Percentiles rank a stretch among this genome's conserved stretches.
Conservation (phyloP, 2,113 vertebrate genomes). For the Perca flavescens region DNA sequence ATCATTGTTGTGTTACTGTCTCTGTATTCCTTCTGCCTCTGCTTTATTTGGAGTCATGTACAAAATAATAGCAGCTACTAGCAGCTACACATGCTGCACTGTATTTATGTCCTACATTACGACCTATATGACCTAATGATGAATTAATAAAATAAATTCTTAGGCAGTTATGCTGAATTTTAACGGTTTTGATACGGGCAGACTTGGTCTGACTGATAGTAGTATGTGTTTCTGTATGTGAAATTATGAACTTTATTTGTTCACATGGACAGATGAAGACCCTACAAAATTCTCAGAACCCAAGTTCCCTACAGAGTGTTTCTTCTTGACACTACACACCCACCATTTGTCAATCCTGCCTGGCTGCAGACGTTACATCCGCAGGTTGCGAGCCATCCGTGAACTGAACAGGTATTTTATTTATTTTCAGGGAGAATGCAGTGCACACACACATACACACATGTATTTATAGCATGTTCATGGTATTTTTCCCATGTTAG, state of each 20-base stretch:
- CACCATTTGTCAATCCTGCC: constrained; percentile 97
- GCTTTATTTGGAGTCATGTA: background rate
- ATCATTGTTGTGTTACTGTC: background rate
- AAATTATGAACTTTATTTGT: constrained; percentile 14
- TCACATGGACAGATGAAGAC: constrained; percentile 85
- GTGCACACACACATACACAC: background rate
- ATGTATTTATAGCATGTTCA: background rate
- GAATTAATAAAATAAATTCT: background rate
- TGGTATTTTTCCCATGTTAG: constrained; percentile 76
- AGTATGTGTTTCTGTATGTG: background rate
- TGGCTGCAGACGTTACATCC: constrained; percentile 96
- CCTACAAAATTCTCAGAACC: constrained; percentile 92
- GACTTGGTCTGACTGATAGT: background rate
- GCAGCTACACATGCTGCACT: background rate
- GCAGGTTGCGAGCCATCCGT: constrained; percentile 94
- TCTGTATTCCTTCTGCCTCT: background rate
- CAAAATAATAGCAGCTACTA: background rate
- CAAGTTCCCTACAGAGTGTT: constrained; percentile 98
- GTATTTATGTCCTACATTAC: background rate
- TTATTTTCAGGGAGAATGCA: background rate
- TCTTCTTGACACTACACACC: constrained; percentile 96
- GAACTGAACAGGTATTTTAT: constrained; percentile 95
- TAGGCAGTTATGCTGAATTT: background rate
- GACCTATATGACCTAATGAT: background rate
- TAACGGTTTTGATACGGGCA: background rate